Percentiles rank a stretch among this genome's conserved stretches.
phyloP scores from a whole-genome alignment of 2,113 vertebrate genomes.

The Leucopsar rothschildi region DNA sequence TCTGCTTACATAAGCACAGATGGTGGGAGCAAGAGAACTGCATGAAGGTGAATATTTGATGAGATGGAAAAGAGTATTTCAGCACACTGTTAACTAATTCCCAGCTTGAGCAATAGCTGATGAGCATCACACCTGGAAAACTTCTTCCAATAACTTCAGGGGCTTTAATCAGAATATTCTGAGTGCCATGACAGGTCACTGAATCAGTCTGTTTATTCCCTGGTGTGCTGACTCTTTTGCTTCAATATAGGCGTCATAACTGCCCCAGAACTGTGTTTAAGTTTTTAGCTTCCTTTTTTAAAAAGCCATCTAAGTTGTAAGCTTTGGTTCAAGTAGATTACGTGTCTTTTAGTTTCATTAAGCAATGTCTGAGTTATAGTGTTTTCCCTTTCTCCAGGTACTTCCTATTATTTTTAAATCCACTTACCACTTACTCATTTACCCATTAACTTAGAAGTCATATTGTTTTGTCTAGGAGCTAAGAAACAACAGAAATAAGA shows the following conservation, averaged over 20 bases:
- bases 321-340: not conserved
- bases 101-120: not conserved
- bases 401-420: not conserved
- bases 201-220: not conserved
- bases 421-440: not conserved
- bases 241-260: not conserved
- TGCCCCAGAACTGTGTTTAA: not conserved
- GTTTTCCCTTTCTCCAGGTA: not conserved
- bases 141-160: not conserved
- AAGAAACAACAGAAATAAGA: not conserved
- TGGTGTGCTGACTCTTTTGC: not conserved
- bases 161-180: not conserved
- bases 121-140: not conserved
- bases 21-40: not conserved
- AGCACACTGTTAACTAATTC: not conserved
- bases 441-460: not conserved
- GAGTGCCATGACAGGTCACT: not conserved
- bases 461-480: not conserved
- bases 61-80: conserved; percentile 10
- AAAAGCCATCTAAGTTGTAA: not conserved
- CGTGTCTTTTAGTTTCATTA: not conserved
- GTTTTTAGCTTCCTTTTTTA: not conserved
- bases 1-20: not conserved
- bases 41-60: conserved; percentile 21
- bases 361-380: not conserved